phyloP scores from a whole-genome alignment of 2,888 invertebrate species.

The Emmelina monodactyla region DNA sequence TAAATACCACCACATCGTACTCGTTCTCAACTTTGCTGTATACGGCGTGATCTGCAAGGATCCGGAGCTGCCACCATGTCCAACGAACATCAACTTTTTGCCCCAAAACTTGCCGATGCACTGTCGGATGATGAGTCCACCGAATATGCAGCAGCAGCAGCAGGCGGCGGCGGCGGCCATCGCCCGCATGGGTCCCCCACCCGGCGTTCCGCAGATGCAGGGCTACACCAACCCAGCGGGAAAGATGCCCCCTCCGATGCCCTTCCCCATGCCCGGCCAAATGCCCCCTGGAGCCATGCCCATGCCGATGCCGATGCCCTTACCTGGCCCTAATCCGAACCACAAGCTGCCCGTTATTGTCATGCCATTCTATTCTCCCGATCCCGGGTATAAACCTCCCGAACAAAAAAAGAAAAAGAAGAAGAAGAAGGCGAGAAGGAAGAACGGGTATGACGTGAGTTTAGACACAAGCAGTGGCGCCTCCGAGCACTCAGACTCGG shows the following conservation, averaged over 20 bases:
- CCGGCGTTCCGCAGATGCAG: background rate
- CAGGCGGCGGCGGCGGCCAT: slow-evolving; percentile 21
- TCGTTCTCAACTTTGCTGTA: background rate
- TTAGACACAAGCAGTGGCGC: background rate
- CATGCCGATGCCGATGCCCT: slow-evolving; percentile 17
- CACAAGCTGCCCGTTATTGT: slow-evolving; percentile 52
- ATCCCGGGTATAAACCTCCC: slow-evolving; percentile 24
- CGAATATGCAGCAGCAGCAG: slow-evolving; percentile 10
- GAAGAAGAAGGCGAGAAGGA: slow-evolving; percentile 14
- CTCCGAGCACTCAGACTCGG: too few relatives aligned
- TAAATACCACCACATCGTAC: background rate
- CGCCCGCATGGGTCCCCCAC: slow-evolving; percentile 20
- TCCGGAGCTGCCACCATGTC: slow-evolving; percentile 41
- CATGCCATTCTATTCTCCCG: slow-evolving; percentile 55
- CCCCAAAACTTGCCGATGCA: slow-evolving; percentile 54
- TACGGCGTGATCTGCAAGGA: slow-evolving; percentile 19
- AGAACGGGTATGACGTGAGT: slow-evolving; percentile 1
- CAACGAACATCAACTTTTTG: slow-evolving; percentile 36
- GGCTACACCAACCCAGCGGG: background rate
- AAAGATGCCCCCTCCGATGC: slow-evolving; percentile 1
- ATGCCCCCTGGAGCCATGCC: slow-evolving; percentile 17
- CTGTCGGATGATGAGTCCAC: slow-evolving; percentile 35
- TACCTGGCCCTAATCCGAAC: slow-evolving; percentile 21
- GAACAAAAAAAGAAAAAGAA: slow-evolving; percentile 15
- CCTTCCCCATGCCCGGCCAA: slow-evolving; percentile 14